phyloP scores from a whole-genome alignment of 2,797 vertebrate species.

The Denticeps clupeoides region DNA sequence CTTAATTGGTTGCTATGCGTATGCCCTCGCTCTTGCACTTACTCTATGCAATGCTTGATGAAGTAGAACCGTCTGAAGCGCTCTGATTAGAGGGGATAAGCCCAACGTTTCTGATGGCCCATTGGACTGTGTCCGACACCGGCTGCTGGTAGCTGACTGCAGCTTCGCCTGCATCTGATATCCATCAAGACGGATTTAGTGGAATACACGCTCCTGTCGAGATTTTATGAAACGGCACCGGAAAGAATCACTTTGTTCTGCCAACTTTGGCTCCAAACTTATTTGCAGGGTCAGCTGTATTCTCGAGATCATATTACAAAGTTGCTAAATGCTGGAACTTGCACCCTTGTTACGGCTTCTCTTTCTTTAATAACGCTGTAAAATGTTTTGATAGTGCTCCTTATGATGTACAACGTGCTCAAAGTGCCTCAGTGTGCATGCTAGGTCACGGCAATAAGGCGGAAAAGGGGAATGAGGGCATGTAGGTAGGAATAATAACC shows the following conservation, averaged over 20 bases:
- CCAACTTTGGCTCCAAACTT: neutral
- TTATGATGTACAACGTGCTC: no score
- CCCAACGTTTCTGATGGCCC: constrained; percentile 2
- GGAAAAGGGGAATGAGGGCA: no score
- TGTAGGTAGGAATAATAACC: no score
- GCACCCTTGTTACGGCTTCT: no score
- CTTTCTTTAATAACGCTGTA: no score
- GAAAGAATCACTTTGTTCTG: neutral
- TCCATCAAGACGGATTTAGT: constrained; percentile 22
- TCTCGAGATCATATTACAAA: no score
- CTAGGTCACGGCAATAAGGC: no score
- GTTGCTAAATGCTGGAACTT: no score
- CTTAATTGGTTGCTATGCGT: constrained; percentile 1
- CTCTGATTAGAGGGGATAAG: constrained; percentile 17
- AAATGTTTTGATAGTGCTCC: no score
- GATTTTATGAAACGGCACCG: neutral
- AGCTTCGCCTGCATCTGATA: constrained; percentile 20
- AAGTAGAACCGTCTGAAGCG: neutral
- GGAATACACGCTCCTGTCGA: constrained; percentile 1
- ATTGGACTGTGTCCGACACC: constrained; percentile 10
- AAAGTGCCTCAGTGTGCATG: no score
- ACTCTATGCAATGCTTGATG: neutral
- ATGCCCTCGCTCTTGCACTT: neutral
- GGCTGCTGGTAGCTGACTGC: constrained; percentile 11
- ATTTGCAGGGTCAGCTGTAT: no score